Conservation (phyloP, 2,888 invertebrate species). For the Seira ritae region DNA sequence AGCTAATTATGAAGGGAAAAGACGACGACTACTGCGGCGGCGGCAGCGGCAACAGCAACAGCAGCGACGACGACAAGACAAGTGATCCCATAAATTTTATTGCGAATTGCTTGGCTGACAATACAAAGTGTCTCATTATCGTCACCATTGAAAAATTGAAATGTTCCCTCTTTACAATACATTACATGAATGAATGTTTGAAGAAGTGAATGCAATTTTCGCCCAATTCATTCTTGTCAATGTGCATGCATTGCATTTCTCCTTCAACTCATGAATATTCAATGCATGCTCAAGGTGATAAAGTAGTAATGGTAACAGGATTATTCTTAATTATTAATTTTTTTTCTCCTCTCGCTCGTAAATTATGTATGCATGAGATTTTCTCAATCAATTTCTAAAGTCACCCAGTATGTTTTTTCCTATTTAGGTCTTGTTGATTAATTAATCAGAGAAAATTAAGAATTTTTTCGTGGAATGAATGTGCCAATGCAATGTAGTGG, state of each 20-base stretch:
- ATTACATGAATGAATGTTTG: too few species aligned
- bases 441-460: not conserved
- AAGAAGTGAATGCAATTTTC: too few species aligned
- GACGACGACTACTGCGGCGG: conserved; percentile 2
- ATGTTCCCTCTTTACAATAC: conserved; percentile 1
- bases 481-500: too few species aligned
- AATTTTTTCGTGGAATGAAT: not conserved
- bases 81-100: conserved; percentile 64
- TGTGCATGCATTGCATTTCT: too few species aligned
- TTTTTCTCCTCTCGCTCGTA: not conserved
- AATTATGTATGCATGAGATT: conserved; percentile 2
- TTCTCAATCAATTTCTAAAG: not conserved
- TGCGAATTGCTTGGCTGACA: conserved; percentile 64
- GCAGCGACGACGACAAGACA: conserved; percentile 48
- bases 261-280: not conserved
- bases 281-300: not conserved
- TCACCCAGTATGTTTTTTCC: not conserved
- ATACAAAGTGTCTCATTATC: conserved; percentile 66
- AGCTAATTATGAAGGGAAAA: conserved; percentile 56
- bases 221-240: too few species aligned
- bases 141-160: conserved; percentile 48
- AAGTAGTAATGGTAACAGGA: too few species aligned
- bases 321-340: too few species aligned
- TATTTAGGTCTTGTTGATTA: not conserved
- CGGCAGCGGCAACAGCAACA: conserved; percentile 5